phyloP scores from a whole-genome alignment of 2,888 invertebrate genomes.

The Netelia virgata region DNA sequence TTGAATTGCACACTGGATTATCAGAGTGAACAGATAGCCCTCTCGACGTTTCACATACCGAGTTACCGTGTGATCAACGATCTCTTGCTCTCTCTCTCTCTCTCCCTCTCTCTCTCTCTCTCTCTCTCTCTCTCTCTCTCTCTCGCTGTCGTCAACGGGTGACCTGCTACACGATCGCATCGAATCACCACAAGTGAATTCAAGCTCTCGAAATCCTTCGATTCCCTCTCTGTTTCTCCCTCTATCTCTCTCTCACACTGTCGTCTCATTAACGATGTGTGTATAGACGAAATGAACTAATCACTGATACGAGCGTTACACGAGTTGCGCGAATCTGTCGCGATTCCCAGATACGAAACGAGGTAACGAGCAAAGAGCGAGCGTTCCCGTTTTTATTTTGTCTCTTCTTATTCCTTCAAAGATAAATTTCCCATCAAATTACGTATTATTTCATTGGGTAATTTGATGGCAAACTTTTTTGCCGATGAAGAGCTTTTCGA shows the following conservation, averaged over 20 bases:
- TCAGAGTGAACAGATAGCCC: slow-evolving; percentile 38
- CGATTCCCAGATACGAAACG: background rate
- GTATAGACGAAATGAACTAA: slow-evolving; percentile 32
- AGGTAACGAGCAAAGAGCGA: background rate
- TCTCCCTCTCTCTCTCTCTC: slow-evolving; percentile 27
- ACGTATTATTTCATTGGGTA: background rate
- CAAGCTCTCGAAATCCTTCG: slow-evolving; percentile 13
- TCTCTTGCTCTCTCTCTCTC: slow-evolving; percentile 10
- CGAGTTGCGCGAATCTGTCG: background rate
- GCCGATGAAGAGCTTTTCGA: background rate
- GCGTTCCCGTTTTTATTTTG: background rate
- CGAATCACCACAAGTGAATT: slow-evolving; percentile 29
- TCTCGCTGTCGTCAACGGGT: slow-evolving; percentile 46
- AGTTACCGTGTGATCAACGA: slow-evolving; percentile 54
- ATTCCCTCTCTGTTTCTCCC: background rate
- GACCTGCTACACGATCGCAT: slow-evolving; percentile 33
- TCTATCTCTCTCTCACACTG: background rate
- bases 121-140: background rate
- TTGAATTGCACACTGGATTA: slow-evolving; percentile 44
- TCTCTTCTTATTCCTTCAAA: no score
- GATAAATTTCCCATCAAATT: background rate
- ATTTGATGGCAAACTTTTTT: background rate
- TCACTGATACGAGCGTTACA: slow-evolving; percentile 9
- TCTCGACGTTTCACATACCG: slow-evolving; percentile 50
- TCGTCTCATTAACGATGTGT: slow-evolving; percentile 52